Conservation (phyloP, 2,797 vertebrate species). For the Crocidura indochinensis region DNA sequence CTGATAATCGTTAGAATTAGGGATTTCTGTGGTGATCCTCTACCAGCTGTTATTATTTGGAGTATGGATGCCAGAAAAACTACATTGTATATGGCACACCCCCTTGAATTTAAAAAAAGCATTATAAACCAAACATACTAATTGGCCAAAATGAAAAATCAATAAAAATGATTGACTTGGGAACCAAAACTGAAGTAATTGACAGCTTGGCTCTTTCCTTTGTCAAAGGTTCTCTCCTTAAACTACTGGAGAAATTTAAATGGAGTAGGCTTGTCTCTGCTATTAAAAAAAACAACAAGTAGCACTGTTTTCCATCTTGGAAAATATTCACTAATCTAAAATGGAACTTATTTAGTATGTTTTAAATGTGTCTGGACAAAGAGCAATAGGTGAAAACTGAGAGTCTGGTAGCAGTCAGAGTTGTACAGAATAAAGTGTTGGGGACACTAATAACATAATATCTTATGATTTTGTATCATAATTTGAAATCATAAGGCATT, state of each 20-base stretch:
- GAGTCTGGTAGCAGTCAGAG: not conserved
- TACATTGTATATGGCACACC: not conserved
- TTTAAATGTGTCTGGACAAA: conserved; percentile 33
- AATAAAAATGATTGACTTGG: conserved; percentile 49
- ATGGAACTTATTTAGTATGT: not conserved
- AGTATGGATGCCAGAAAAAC: conserved; percentile 7
- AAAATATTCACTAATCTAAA: conserved; percentile 55
- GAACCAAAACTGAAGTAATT: conserved; percentile 11
- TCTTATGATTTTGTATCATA: conserved; percentile 16
- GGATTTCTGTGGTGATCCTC: conserved; percentile 20
- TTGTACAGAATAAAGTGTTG: not conserved
- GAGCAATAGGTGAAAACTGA: not conserved
- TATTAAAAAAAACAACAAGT: conserved; percentile 56
- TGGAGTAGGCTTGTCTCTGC: not conserved
- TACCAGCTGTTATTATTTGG: conserved; percentile 63
- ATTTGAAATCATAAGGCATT: conserved; percentile 26
- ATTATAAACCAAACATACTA: conserved; percentile 48
- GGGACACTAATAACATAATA: not conserved
- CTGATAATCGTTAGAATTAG: conserved; percentile 10
- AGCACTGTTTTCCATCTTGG: not conserved
- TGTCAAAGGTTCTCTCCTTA: conserved; percentile 44
- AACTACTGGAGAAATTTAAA: conserved; percentile 26
- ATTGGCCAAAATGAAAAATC: conserved; percentile 18
- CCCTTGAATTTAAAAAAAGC: conserved; percentile 24
- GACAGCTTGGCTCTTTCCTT: conserved; percentile 22